A percentile compares a stretch with the other conserved stretches of the same genome.
Conservation (phyloP, 2,113 vertebrate genomes). For the Hippocampus guttulatus region DNA sequence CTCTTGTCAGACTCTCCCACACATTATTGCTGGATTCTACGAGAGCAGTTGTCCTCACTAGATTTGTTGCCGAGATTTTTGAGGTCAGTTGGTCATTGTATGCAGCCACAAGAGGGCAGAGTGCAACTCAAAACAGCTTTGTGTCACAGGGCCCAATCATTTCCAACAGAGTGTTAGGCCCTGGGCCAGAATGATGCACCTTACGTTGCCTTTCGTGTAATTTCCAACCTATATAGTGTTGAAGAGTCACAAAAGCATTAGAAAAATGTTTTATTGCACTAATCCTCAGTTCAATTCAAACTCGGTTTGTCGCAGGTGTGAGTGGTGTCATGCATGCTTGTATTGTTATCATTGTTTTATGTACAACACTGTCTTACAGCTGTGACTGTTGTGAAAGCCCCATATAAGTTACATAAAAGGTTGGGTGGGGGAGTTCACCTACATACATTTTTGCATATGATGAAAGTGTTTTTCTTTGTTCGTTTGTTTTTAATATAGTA, state of each 20-base stretch:
- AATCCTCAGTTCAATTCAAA: no score
- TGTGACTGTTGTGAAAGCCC: no score
- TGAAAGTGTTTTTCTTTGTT: no score
- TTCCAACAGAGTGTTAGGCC: slow-evolving; percentile 4
- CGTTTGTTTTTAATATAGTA: no score
- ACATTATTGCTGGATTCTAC: neutral
- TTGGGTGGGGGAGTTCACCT: no score
- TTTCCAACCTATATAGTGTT: neutral
- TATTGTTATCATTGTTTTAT: no score
- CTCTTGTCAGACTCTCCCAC: no score
- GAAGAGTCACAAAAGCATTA: neutral
- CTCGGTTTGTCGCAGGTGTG: no score
- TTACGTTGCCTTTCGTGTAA: neutral
- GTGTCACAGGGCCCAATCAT: slow-evolving; percentile 20
- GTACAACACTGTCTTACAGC: no score
- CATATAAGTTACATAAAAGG: no score
- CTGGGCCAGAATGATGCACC: slow-evolving; percentile 23
- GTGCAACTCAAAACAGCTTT: slow-evolving; percentile 48
- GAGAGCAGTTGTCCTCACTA: neutral
- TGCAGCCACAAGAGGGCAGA: slow-evolving; percentile 72
- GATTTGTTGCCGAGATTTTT: neutral
- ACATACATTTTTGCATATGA: no score
- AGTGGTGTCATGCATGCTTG: no score
- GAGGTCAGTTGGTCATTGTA: slow-evolving; percentile 9
- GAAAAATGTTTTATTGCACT: neutral